phyloP scores from a whole-genome alignment of 2,113 vertebrate genomes.

The Eclectus roratus region DNA sequence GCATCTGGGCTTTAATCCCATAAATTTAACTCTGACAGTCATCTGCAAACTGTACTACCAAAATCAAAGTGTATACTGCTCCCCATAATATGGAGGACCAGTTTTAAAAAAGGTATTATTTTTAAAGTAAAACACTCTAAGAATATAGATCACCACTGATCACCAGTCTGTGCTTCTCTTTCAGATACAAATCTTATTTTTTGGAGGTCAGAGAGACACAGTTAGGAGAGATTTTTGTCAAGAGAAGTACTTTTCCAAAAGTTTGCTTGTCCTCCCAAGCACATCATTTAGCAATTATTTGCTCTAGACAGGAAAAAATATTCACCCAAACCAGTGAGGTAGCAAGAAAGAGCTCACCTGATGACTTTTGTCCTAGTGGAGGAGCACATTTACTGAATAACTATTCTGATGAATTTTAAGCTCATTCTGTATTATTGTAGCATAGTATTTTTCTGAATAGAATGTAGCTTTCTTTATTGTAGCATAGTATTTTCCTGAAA shows the following conservation, averaged over 20 bases:
- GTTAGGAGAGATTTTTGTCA: not conserved
- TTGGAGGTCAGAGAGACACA: not conserved
- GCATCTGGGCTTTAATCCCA: not conserved
- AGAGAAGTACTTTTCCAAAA: not conserved
- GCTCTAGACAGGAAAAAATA: not conserved
- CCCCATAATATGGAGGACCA: not conserved
- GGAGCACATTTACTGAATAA: not conserved
- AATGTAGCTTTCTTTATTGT: not conserved
- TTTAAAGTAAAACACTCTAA: not conserved
- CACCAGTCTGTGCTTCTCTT: not conserved
- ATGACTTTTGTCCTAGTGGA: not conserved
- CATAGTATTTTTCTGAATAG: not conserved
- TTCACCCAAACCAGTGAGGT: not conserved
- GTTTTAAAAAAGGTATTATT: not conserved
- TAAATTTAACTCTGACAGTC: not conserved
- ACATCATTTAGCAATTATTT: fast-evolving
- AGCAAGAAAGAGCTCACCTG: not conserved
- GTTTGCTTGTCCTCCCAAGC: not conserved
- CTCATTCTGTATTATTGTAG: not conserved
- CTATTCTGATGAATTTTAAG: not conserved
- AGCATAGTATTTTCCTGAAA: not conserved
- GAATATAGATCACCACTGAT: not conserved
- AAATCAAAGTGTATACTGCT: not conserved
- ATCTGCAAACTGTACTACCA: not conserved
- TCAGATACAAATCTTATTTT: not conserved